These are phyloP conservation scores for Phalangium opilio DNA, from an alignment of 2,888 invertebrate species.

Conservation along the genomic window DNA sequence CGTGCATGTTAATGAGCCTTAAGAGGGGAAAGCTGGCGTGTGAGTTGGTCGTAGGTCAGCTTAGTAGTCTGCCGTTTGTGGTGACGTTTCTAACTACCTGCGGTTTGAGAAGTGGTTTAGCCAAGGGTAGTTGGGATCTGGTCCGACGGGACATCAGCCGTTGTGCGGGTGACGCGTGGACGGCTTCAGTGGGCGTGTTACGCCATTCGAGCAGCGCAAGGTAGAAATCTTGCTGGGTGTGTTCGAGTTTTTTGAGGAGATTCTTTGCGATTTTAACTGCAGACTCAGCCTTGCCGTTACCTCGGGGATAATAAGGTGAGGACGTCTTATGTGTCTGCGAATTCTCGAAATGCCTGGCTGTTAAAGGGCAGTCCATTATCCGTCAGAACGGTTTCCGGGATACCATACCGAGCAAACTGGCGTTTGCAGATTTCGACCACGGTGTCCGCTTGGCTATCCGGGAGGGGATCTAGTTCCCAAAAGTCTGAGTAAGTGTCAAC, in stretches of 20 bases:
- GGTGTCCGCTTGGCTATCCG: not conserved
- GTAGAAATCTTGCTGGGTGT: constrained; percentile 1
- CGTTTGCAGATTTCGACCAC: constrained; percentile 5
- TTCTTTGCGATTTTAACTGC: not conserved
- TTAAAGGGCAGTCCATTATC: constrained; percentile 3
- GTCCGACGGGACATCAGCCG: too few species aligned
- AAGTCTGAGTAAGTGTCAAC: constrained; percentile 5
- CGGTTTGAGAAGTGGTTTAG: too few species aligned
- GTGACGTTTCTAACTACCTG: too few species aligned
- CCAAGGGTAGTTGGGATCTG: too few species aligned
- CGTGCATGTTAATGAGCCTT: too few species aligned
- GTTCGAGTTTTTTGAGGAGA: constrained; percentile 2
- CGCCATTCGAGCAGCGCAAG: constrained; percentile 4
- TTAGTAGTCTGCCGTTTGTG: too few species aligned
- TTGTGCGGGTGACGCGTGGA: too few species aligned
- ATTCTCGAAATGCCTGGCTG: not conserved
- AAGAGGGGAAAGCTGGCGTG: too few species aligned
- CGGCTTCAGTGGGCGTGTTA: not conserved
- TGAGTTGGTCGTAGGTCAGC: too few species aligned
- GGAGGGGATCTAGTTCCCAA: constrained; percentile 1
- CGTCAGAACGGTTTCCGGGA: not conserved
- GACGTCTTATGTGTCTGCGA: not conserved
- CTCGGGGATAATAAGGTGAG: constrained; percentile 1
- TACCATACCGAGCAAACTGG: constrained; percentile 3
- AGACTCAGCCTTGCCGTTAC: constrained; percentile 2